Percentiles rank a stretch among this genome's conserved stretches.
Conservation (phyloP, 1,140 invertebrate genomes). For the Lepidurus apus region DNA sequence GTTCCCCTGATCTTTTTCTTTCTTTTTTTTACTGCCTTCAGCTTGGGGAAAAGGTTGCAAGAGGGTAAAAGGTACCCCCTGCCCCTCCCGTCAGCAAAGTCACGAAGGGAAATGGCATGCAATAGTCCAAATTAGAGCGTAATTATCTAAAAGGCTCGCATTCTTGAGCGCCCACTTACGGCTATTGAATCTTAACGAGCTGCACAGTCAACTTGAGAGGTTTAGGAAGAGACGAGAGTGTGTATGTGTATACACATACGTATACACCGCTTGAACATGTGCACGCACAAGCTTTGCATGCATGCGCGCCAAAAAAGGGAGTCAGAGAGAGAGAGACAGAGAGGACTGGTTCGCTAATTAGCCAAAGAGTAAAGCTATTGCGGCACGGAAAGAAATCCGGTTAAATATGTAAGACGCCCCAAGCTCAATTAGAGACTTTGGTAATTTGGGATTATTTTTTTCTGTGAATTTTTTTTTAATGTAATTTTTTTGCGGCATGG, state of each 20-base stretch:
- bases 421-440: no score
- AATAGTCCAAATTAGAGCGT: slow-evolving; percentile 7
- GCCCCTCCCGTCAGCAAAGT: background rate
- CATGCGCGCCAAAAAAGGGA: slow-evolving; percentile 9
- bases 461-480: background rate
- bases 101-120: slow-evolving; percentile 13
- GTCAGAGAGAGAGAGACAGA: no score
- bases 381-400: background rate
- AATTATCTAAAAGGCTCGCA: slow-evolving; percentile 11
- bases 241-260: no score
- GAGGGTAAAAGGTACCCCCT: no score
- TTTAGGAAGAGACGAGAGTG: background rate
- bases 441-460: background rate
- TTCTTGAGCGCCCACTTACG: slow-evolving; percentile 21
- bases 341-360: background rate
- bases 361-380: background rate
- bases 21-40: background rate
- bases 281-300: slow-evolving; percentile 1
- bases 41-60: background rate
- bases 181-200: slow-evolving; percentile 6
- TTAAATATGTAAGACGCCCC: background rate
- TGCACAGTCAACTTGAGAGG: background rate
- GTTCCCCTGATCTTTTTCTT: background rate
- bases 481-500: no score
- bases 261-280: background rate